These are phyloP conservation scores for Metacarcinus magister DNA, from an alignment of 2,888 invertebrate genomes.

Conservation along the genomic window DNA sequence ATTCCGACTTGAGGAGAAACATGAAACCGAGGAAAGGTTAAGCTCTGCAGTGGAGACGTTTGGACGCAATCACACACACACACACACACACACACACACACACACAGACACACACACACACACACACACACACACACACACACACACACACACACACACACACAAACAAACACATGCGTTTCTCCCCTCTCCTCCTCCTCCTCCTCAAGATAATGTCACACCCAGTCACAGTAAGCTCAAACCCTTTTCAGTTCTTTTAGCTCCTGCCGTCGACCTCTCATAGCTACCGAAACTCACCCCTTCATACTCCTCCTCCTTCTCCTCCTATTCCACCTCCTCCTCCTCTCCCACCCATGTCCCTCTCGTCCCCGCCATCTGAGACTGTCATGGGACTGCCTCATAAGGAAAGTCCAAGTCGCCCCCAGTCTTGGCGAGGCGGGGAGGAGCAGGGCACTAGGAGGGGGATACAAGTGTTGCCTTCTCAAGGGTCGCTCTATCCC, in stretches of 20 bases:
- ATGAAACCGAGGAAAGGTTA: neutral
- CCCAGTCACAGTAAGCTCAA: neutral
- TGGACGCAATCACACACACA: neutral
- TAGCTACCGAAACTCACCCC: neutral
- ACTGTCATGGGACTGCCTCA: constrained; percentile 75
- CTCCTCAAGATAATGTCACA: constrained; percentile 21
- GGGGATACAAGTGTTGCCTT: constrained; percentile 62
- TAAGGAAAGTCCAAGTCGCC: constrained; percentile 76
- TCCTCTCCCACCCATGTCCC: constrained; percentile 17
- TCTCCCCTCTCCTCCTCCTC: neutral
- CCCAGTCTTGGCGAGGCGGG: constrained; percentile 65
- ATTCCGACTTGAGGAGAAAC: neutral
- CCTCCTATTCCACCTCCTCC: neutral
- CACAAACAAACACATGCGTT: neutral
- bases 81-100: neutral
- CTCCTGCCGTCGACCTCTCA: neutral
- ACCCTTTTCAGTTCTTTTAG: neutral
- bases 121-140: neutral
- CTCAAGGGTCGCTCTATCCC: neutral
- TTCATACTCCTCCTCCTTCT: neutral
- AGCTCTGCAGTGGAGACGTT: neutral
- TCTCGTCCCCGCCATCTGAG: constrained; percentile 66
- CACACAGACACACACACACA: neutral
- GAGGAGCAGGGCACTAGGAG: neutral
- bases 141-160: neutral